phyloP scores from a whole-genome alignment of 37 sponge, comb jelly and placozoan genomes.

The Oopsacas minuta region DNA sequence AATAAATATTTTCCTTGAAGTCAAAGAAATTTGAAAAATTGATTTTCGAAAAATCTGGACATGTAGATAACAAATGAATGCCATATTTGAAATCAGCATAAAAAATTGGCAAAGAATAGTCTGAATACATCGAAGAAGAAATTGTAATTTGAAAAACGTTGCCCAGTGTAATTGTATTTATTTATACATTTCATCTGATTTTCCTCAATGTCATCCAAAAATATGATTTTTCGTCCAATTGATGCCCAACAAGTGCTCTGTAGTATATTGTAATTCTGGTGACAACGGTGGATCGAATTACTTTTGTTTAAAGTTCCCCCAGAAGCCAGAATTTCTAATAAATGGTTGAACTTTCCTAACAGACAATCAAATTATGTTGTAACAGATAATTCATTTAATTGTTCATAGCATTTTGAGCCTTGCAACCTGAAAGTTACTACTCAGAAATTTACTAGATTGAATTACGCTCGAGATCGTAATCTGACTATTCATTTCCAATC shows the following conservation, averaged over 20 bases:
- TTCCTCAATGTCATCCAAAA: no score
- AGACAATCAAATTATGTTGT: neutral
- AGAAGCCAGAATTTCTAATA: slow-evolving; percentile 5
- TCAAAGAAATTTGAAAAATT: no score
- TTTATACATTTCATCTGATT: no score
- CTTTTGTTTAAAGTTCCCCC: neutral
- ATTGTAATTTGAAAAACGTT: no score
- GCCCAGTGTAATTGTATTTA: no score
- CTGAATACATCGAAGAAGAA: no score
- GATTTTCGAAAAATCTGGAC: no score
- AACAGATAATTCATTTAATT: neutral
- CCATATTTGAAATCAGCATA: no score
- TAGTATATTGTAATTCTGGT: neutral
- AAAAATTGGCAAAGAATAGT: no score
- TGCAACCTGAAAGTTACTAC: neutral
- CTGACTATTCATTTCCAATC: neutral
- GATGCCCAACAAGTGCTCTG: slow-evolving; percentile 19
- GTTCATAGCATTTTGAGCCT: neutral
- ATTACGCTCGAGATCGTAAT: neutral
- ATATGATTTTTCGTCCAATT: no score
- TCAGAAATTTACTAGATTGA: neutral
- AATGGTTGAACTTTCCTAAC: neutral
- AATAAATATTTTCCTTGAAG: no score
- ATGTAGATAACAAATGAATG: no score
- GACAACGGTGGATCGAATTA: neutral